Evolutionary conservation across 2,113 vertebrate species (phyloP), one percentile per base, ranked within the genome.

Genomic region (Malurus alboscapulatus): DNA sequence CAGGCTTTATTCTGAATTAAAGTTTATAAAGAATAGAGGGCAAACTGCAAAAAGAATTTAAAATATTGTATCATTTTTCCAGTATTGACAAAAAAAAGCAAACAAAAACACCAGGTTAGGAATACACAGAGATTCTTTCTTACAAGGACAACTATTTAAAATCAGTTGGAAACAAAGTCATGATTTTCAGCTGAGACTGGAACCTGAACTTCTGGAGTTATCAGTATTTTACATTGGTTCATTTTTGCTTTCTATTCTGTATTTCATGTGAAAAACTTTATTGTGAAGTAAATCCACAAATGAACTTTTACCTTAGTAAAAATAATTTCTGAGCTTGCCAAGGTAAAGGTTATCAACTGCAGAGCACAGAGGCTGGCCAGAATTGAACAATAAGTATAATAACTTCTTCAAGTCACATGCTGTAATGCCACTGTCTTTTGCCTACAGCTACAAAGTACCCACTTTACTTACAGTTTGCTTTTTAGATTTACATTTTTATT

Each of bases 401-500:
- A 27, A 11, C 50, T 66, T 78, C 62, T 72, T 59, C 34, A 53
- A 36, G 14, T 75, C 36, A 73, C 26, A n/a, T 38, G 17, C 14
- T 13, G n/a, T 27, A 90, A 74, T 22, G 18, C 13, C 42, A 68
- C 13, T 19, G 16, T 68, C 13, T 89, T 91, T 55, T 83, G 55
- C 27, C 84, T 93, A 86, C 50, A 87, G 58, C 84, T 86, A 72
- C 10, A n/a, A 91, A 91, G 20, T 48, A 89, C 74, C 81, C 29
- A 62, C 42, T 90, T 72, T 17, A 93, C 58, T 24, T 20, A 45
- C 25, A 71, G 18, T 73, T 88, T 87, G 72, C 32, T 54, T 88
- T 83, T 65, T 51, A 93, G n/a, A 86, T 92, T 95, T 96, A 75
- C 67, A 82, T 93, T 92, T 77, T 92, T 88, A 90, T 73, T 75